Conservation (phyloP, 2,113 vertebrate species). For the Sigmodon hispidus region DNA sequence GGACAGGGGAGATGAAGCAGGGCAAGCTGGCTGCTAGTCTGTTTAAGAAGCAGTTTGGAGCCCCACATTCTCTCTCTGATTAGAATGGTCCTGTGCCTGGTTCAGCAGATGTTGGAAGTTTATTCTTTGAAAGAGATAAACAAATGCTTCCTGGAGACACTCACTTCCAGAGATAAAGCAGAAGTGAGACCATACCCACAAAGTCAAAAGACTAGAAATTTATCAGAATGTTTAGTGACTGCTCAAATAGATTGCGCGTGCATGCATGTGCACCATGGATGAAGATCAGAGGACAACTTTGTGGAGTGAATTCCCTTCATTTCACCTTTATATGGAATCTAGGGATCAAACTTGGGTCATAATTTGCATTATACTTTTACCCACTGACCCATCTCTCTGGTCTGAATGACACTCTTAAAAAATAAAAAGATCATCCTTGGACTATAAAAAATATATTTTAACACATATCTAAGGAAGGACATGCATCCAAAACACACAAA, state of each 20-base stretch:
- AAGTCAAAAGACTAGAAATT: not conserved
- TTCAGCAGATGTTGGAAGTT: not conserved
- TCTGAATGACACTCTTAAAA: not conserved
- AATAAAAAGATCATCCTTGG: not conserved
- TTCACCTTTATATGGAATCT: not conserved
- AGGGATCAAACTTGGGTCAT: not conserved
- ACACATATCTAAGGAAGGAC: not conserved
- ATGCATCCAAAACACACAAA: not conserved
- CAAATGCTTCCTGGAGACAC: not conserved
- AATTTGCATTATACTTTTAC: not conserved
- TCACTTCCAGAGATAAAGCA: not conserved
- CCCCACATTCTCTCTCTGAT: not conserved
- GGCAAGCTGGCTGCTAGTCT: not conserved
- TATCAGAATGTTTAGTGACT: no score
- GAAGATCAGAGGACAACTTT: no score
- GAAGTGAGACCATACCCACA: not conserved
- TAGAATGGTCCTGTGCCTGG: not conserved
- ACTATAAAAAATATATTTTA: not conserved
- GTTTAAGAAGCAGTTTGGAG: not conserved
- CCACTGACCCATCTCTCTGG: not conserved
- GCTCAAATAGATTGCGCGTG: no score
- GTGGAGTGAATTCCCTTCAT: not conserved
- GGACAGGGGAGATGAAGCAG: not conserved
- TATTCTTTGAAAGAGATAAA: conserved; percentile 1
- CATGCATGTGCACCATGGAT: no score